Conservation (phyloP, 1,140 invertebrate genomes). For the Drosophila kikkawai region DNA sequence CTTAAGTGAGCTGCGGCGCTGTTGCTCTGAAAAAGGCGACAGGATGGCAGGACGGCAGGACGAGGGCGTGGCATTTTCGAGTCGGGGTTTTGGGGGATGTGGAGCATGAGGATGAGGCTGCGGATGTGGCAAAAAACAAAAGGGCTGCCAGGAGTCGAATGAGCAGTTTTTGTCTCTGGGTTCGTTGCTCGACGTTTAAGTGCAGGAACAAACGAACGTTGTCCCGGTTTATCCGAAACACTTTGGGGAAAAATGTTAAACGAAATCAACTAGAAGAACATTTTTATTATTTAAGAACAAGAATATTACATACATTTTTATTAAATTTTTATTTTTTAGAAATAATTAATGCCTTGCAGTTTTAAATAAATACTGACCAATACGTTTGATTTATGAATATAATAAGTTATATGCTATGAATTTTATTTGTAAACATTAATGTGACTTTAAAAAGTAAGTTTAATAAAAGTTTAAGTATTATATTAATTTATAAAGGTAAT, state of each 20-base stretch:
- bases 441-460: too few relatives aligned
- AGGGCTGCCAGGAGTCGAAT: slow-evolving; percentile 51
- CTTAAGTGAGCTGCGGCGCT: slow-evolving; percentile 56
- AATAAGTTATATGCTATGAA: too few relatives aligned
- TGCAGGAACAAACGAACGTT: slow-evolving; percentile 70
- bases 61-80: slow-evolving; percentile 19
- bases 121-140: slow-evolving; percentile 64
- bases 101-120: slow-evolving; percentile 28
- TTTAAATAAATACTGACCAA: neutral
- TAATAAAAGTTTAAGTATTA: too few relatives aligned
- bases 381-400: neutral
- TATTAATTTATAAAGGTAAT: too few relatives aligned
- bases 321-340: neutral
- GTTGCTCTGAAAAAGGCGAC: slow-evolving; percentile 15
- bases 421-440: too few relatives aligned
- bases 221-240: slow-evolving; percentile 62
- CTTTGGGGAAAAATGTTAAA: slow-evolving; percentile 28
- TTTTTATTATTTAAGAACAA: neutral
- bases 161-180: slow-evolving; percentile 75
- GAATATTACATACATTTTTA: neutral
- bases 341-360: neutral
- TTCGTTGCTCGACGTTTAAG: slow-evolving; percentile 78
- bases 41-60: neutral
- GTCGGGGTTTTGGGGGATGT: slow-evolving; percentile 30
- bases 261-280: neutral